phyloP scores from a whole-genome alignment of 2,797 vertebrate genomes.

The Oryzias sinensis region DNA sequence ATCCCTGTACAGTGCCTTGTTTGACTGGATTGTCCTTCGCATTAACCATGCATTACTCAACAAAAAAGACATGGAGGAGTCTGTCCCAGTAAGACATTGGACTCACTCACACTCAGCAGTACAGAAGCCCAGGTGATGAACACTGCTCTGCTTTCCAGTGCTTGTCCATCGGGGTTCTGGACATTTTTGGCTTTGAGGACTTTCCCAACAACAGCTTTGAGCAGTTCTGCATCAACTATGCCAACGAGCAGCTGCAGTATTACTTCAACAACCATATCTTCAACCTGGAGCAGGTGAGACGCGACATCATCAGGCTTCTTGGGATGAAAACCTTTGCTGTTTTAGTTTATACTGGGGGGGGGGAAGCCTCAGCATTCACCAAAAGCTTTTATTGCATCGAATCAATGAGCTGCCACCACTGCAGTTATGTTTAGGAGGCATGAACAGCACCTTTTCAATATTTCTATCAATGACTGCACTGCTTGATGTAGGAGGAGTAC shows the following conservation, averaged over 20 bases:
- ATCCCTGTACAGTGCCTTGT: conserved; percentile 95
- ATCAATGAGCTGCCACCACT: too few relatives aligned
- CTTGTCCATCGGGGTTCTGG: conserved; percentile 94
- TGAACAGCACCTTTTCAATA: not conserved
- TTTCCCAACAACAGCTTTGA: conserved; percentile 99
- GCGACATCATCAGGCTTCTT: not conserved
- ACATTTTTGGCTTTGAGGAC: conserved; percentile 98
- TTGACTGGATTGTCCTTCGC: conserved; percentile 97
- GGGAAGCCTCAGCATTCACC: too few relatives aligned
- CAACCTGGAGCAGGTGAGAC: conserved; percentile 92
- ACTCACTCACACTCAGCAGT: not conserved
- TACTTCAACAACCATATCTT: conserved; percentile 99
- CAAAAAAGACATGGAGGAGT: conserved; percentile 97
- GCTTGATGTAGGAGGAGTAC: conserved; percentile 87
- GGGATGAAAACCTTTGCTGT: not conserved
- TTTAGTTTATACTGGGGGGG: too few relatives aligned
- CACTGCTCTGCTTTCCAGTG: conserved; percentile 73
- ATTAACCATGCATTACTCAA: conserved; percentile 98
- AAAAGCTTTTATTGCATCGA: too few relatives aligned
- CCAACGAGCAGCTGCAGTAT: conserved; percentile 98
- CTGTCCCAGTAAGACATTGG: conserved; percentile 82
- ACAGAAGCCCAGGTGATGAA: not conserved
- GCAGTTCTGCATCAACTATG: conserved; percentile 99
- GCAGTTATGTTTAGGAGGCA: too few relatives aligned
- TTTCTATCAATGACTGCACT: not conserved